These are phyloP conservation scores for Myopa testacea DNA, from an alignment of 2,888 invertebrate genomes.

Conservation along the genomic window DNA sequence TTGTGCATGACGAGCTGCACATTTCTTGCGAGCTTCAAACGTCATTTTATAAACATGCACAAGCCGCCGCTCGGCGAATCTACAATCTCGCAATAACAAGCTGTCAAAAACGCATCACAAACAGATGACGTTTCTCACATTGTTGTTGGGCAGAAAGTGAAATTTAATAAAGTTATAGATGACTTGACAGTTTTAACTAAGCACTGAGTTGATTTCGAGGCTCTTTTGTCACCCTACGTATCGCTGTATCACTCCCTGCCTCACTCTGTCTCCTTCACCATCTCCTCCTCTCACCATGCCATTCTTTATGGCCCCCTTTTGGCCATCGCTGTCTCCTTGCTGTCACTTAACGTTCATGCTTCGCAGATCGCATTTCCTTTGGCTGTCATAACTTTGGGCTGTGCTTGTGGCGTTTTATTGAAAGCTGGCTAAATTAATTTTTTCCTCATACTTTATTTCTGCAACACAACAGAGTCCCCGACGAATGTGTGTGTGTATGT, in stretches of 20 bases:
- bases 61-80: neutral
- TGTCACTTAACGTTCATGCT: slow-evolving; percentile 19
- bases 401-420: slow-evolving; percentile 68
- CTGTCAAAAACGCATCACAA: slow-evolving; percentile 66
- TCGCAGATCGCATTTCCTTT: slow-evolving; percentile 3
- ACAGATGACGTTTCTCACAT: slow-evolving; percentile 66
- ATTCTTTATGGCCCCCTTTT: neutral
- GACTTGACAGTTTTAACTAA: slow-evolving; percentile 54
- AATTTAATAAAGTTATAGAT: slow-evolving; percentile 33
- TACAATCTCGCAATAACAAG: slow-evolving; percentile 50
- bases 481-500: too few relatives aligned
- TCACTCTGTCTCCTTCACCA: slow-evolving; percentile 24
- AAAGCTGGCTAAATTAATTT: slow-evolving; percentile 67
- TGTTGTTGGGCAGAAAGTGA: slow-evolving; percentile 41
- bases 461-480: neutral
- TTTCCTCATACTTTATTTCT: slow-evolving; percentile 43
- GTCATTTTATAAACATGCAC: neutral
- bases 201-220: slow-evolving; percentile 33
- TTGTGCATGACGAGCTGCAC: neutral
- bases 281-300: neutral
- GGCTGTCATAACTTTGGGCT: slow-evolving; percentile 48
- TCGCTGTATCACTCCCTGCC: neutral
- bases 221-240: neutral
- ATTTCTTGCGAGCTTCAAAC: neutral
- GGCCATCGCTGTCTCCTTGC: slow-evolving; percentile 17